These are phyloP conservation scores for Prochilodus magdalenae DNA, from an alignment of 2,113 vertebrate genomes.

Conservation along the genomic window DNA sequence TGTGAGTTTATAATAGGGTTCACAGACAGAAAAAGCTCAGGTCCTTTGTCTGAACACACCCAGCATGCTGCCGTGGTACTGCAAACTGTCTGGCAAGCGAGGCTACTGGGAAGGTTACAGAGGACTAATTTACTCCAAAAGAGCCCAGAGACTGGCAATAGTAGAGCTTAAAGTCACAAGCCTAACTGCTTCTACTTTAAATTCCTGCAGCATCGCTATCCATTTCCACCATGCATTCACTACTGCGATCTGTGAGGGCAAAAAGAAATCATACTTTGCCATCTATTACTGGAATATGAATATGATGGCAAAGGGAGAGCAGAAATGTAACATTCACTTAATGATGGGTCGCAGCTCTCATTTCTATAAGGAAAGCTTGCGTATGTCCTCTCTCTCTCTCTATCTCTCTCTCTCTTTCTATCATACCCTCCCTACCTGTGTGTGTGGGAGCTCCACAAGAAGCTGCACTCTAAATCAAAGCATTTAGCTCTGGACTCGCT, in stretches of 20 bases:
- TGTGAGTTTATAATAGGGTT: conserved; percentile 1
- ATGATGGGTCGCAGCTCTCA: conserved; percentile 18
- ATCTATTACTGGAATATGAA: conserved; percentile 17
- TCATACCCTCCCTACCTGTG: background rate
- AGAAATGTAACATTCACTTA: conserved; percentile 5
- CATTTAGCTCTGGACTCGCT: conserved; percentile 52
- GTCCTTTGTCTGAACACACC: background rate
- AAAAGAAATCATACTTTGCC: conserved; percentile 4
- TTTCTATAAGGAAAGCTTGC: conserved; percentile 14
- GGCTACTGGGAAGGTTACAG: conserved; percentile 9
- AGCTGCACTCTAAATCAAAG: conserved; percentile 57
- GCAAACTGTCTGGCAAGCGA: background rate
- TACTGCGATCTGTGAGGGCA: background rate
- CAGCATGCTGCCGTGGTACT: background rate
- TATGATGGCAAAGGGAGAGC: background rate
- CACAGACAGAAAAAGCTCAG: background rate
- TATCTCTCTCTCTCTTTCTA: background rate
- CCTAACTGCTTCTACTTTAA: conserved; percentile 5
- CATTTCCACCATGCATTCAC: conserved; percentile 28
- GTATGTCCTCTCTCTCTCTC: background rate
- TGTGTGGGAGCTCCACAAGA: conserved; percentile 21
- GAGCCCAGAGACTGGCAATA: conserved; percentile 6
- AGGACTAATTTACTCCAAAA: conserved; percentile 7
- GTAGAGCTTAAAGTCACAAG: background rate
- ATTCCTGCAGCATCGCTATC: conserved; percentile 9